These are phyloP conservation scores for Philaethria dido DNA, from an alignment of 2,888 invertebrate genomes.

Conservation along the genomic window DNA sequence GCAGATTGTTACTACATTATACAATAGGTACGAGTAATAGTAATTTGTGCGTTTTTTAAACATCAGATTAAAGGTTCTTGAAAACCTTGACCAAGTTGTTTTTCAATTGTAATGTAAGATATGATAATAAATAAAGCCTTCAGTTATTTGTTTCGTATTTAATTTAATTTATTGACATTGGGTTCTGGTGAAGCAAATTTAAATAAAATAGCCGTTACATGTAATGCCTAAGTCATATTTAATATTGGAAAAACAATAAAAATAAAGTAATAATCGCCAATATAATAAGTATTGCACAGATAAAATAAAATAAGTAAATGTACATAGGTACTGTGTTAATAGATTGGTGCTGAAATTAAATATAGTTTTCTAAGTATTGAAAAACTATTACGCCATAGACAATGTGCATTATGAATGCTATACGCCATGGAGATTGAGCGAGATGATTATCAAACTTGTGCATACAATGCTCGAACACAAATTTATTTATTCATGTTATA, in stretches of 20 bases:
- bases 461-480: conserved; percentile 6
- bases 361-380: background rate
- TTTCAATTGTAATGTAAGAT: conserved; percentile 30
- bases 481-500: conserved; percentile 10
- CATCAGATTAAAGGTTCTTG: conserved; percentile 25
- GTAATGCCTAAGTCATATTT: background rate
- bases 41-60: conserved; percentile 24
- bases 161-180: conserved; percentile 2
- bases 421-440: conserved; percentile 5
- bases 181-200: background rate
- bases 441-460: conserved; percentile 8
- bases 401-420: conserved; percentile 5
- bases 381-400: background rate
- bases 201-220: background rate
- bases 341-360: background rate
- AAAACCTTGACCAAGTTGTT: conserved; percentile 35
- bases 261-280: background rate
- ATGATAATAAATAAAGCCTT: conserved; percentile 26
- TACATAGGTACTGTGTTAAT: background rate
- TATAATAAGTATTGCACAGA: background rate
- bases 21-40: conserved; percentile 10
- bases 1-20: background rate
- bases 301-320: background rate
- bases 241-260: background rate
- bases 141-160: background rate